Conservation (phyloP, 37 sponge, comb jelly and placozoan species). For the Ianthella basta region DNA sequence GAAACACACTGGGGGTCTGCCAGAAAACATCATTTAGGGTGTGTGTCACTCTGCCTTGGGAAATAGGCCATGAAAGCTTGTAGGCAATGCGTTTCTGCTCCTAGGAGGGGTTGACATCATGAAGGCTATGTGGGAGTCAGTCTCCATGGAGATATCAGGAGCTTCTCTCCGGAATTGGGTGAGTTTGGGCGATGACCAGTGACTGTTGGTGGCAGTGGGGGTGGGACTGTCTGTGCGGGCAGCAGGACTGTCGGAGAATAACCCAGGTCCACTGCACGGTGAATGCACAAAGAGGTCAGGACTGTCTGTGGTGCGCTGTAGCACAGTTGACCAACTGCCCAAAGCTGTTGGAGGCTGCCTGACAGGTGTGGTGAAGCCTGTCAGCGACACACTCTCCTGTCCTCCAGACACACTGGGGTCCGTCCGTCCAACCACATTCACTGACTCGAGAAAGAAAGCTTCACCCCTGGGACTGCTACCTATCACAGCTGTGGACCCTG, state of each 20-base stretch:
- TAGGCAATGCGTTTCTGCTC: neutral
- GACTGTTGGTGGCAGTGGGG: too few species aligned
- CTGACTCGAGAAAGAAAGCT: neutral
- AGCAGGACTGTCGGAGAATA: neutral
- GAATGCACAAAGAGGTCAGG: neutral
- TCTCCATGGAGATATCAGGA: neutral
- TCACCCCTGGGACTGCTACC: neutral
- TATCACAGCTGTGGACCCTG: neutral
- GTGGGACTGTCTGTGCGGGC: neutral
- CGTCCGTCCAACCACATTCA: too few species aligned
- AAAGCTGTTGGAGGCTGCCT: neutral
- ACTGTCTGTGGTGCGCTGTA: neutral
- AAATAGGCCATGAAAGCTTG: neutral
- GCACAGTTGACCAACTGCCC: neutral
- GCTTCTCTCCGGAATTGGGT: neutral
- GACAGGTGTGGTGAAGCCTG: neutral
- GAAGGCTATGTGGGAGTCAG: neutral
- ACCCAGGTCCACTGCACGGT: neutral
- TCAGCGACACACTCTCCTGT: too few species aligned
- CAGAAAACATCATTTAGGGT: too few species aligned
- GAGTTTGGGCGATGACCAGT: too few species aligned
- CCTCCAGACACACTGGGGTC: too few species aligned
- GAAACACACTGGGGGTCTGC: too few species aligned
- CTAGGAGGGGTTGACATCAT: constrained; percentile 11
- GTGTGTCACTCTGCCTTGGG: too few species aligned